Base-by-base conservation (phyloP, 2,888 invertebrate genomes). In the Prosapia bicincta region DNA sequence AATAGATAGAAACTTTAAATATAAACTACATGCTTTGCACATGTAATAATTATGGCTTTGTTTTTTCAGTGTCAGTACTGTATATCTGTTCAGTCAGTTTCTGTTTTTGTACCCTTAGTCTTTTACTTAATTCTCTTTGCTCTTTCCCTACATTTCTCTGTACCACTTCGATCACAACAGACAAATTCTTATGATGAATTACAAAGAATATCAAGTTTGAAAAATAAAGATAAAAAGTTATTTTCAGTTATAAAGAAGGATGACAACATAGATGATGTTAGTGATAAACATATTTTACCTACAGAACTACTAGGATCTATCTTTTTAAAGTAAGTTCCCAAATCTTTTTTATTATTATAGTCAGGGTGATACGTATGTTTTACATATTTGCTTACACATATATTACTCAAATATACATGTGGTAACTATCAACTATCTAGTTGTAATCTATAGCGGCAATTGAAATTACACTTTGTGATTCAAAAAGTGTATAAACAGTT, bases 291-390 rank as follows among this genome's bases (percentile, higher is more conserved):
- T n/a, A 24, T 74, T 7, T 69, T 69, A 23, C 74, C 74, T 10
- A 74, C 74, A 28, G 74, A 74, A 30, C 66, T 74, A 15, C 23
- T 74, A 15, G 74, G 69, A 30, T 54, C 74, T 13, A 74, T 74
- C 65, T 74, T 74, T 24, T 15, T 74, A 10, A 74, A 74, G 74
- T 74, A 65, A 74, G 74, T 69, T 67, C 15, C 6, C 10, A 26
- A 65, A 65, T 13, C 3, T n/a, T n/a, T n/a, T n/a, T n/a, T n/a
- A n/a, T n/a, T n/a, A n/a, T n/a, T n/a, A n/a, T n/a, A n/a, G n/a
- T n/a, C n/a, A n/a, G n/a, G n/a, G n/a, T n/a, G n/a, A n/a, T n/a
- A n/a, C n/a, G n/a, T 30, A 6, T 30, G 30, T 30, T 6, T 6
- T 9, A 30, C 9, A 30, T 6, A 30, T 30, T 6, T 5, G 30